Evolutionary conservation across 2,888 invertebrate genomes (phyloP), one percentile per base, ranked within the genome.

Genomic region (Dromius quadrimaculatus): DNA sequence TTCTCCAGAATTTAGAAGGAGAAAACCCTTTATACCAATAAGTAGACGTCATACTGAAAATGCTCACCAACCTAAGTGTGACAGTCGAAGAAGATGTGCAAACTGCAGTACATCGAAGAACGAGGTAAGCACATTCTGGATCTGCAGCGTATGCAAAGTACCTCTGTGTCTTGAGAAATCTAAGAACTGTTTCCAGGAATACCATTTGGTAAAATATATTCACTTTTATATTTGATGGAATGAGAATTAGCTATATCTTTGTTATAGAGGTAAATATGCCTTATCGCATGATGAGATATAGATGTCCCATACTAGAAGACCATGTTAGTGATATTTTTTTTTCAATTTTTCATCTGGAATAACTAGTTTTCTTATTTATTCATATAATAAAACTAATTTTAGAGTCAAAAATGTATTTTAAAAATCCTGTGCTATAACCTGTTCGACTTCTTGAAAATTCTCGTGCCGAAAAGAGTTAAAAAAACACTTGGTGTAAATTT

Each of bases 81-180:
- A 28, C 28, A 28, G 8, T 28, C 28, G 28, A 5, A 3, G 8
- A 28, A 28, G 28, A 28, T 28, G 28, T 28, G 28, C 28, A 5
- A 28, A 28, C 28, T 28, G 8, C 8, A 28, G 75, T 62, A 28
- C 28, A 28, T 5, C 28, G 28, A 28, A 28, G 3, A 28, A 28
- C 28, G 28, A 28, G 8, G 28, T 28, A 5, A 28, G 28, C 3
- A 28, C 28, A 28, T 28, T 28, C 8, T 28, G 28, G 3, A 28
- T 28, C 28, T 28, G 28, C 28, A 28, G 28, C 28, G 8, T 28
- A 28, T 28, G 28, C 4, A 28, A 28, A 28, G 28, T 28, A 28
- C 8, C 28, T 28, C 28, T 28, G 28, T 28, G 28, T 6, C 28
- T 28, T 28, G 28, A 8, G 8, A 28, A 28, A 28, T 28, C 28